These are phyloP conservation scores for cattle (Bos taurus) DNA, from an alignment of 2,113 vertebrate genomes.

Conservation along the genomic window DNA sequence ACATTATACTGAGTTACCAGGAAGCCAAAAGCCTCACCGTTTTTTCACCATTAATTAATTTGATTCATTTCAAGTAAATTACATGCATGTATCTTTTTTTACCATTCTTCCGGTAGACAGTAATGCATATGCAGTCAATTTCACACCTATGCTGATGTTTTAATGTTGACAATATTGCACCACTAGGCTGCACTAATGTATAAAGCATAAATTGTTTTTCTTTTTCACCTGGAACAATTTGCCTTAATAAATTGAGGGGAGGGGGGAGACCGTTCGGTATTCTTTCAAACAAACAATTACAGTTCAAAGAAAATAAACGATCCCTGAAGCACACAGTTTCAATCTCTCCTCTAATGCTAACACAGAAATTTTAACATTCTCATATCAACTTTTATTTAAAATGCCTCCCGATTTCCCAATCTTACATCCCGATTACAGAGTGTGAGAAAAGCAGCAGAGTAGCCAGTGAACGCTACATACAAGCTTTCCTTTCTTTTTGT, in stretches of 20 bases:
- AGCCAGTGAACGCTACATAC: constrained; percentile 19
- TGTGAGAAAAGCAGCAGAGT: constrained; percentile 36
- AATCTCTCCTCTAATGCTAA: constrained; percentile 6
- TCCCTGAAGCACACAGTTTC: constrained; percentile 31
- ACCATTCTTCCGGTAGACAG: background rate
- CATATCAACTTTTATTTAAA: constrained; percentile 54
- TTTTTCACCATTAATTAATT: constrained; percentile 38
- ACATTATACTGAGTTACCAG: constrained; percentile 23
- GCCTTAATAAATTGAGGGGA: constrained; percentile 34
- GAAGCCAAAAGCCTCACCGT: background rate
- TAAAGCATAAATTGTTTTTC: constrained; percentile 59
- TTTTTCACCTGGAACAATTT: constrained; percentile 66
- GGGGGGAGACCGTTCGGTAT: background rate
- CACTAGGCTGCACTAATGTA: constrained; percentile 83
- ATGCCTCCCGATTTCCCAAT: constrained; percentile 14
- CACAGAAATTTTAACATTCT: constrained; percentile 19
- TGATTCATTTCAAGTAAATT: constrained; percentile 53
- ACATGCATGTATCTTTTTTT: constrained; percentile 20
- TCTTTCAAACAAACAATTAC: constrained; percentile 68
- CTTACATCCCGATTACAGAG: background rate
- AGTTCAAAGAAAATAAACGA: constrained; percentile 40
- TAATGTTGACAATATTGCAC: constrained; percentile 65
- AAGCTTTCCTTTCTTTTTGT: constrained; percentile 39
- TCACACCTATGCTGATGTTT: constrained; percentile 50
- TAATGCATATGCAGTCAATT: constrained; percentile 29